phyloP scores from a whole-genome alignment of 1,140 invertebrate species.

The Ericerus pela region DNA sequence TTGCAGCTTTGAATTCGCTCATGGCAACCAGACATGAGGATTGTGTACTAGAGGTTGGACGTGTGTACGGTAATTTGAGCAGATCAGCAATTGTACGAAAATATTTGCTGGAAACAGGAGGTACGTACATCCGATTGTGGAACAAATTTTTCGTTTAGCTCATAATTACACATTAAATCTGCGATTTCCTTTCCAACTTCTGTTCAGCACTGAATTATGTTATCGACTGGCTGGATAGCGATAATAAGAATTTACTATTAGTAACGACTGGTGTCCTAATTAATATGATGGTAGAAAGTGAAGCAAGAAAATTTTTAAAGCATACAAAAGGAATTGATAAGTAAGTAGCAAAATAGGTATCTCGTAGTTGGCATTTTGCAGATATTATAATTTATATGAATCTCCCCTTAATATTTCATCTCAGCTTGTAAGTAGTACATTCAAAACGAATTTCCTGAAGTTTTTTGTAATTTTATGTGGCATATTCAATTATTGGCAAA shows the following conservation, averaged over 20 bases:
- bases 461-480: slow-evolving; percentile 12
- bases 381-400: too few species aligned
- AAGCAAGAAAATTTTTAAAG: slow-evolving; percentile 37
- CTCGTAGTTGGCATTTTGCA: background rate
- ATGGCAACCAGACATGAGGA: slow-evolving; percentile 37
- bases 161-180: background rate
- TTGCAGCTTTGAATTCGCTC: slow-evolving; percentile 32
- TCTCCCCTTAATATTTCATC: too few species aligned
- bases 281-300: slow-evolving; percentile 49
- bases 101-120: slow-evolving; percentile 36
- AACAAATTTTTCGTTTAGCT: background rate
- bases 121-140: slow-evolving; percentile 17
- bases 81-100: slow-evolving; percentile 41
- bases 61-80: slow-evolving; percentile 51
- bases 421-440: too few species aligned
- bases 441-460: background rate
- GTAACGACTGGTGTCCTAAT: slow-evolving; percentile 49
- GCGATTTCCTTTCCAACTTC: background rate
- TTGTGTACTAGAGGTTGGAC: slow-evolving; percentile 41
- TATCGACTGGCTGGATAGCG: slow-evolving; percentile 36
- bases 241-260: slow-evolving; percentile 40
- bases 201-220: slow-evolving; percentile 31
- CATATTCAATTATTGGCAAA: too few species aligned
- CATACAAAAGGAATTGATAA: slow-evolving; percentile 27
- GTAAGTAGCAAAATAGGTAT: slow-evolving; percentile 9